Evolutionary conservation across 2,888 invertebrate genomes (phyloP), one percentile per base, ranked within the genome.

Genomic region (Pelosia muscerda): DNA sequence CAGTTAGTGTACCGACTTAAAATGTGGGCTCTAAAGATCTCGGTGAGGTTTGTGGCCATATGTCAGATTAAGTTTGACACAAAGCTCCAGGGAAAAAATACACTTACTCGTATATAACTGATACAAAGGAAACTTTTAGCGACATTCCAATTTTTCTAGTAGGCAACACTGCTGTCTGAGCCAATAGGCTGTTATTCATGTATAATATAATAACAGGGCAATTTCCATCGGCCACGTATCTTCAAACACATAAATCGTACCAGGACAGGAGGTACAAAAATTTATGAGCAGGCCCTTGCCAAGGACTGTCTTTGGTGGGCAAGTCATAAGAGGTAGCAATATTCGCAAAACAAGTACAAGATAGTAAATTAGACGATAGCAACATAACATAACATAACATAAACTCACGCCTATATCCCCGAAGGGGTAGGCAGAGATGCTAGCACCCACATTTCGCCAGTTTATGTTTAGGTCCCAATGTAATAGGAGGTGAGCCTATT

Each of bases 261-360:
- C 66, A 65, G 79, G 85, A 84, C 88, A 84, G 83, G 82, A 85
- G 83, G 83, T 83, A 84, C 87, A 86, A 85, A 85, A 87, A 89
- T 89, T 86, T 88, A 89, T 88, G 84, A 81, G 71, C 68, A 76
- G 73, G 74, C 59, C 77, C 78, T 78, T 81, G 81, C 82, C 81
- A 84, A 83, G 75, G 73, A 78, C 77, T 73, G 75, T 70, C 71
- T 75, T 71, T 63, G 58, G 53, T 58, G 70, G 38, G 60, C 54
- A 72, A 74, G 69, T 59, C 34, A 65, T 60, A 53, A 65, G 73
- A 71, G 69, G 19, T 23, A 71, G 78, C 79, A 79, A 66, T 31
- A 49, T 5, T 5, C 19, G 19, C 2, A 6, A 5, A 0, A 15
- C 4, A 38, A 38, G 15, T 38, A 38, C 38, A 4, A 38, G 15